Evolutionary conservation across 1,140 invertebrate genomes (phyloP), one percentile per base, ranked within the genome.

Genomic region (Heliconius nattereri): DNA sequence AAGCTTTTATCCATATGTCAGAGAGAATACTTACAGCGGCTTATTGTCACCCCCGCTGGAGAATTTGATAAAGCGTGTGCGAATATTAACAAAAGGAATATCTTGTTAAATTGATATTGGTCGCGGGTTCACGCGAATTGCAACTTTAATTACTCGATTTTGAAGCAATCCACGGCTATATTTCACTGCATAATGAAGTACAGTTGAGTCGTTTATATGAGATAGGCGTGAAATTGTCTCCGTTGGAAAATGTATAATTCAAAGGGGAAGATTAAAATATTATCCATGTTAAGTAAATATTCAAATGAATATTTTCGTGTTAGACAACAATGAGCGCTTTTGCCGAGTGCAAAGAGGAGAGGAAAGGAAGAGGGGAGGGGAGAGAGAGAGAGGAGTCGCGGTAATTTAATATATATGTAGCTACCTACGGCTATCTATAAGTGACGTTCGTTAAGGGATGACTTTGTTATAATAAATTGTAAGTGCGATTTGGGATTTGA

Each of bases 261-360:
- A 91, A 92, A 94, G 92, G 93, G 94, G 93, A 93, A 95, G 94
- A 95, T 95, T 95, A 95, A 95, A 95, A 95, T 95, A 95, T 95
- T 95, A 95, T 95, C 92, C 93, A 93, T 94, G 94, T 95, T 95
- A 95, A 94, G 94, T 95, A 95, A 95, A 95, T 95, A 95, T 95
- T 95, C 93, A 94, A 94, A 92, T 94, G 94, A 95, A 95, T 95
- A 95, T 95, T 94, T 95, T 94, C 93, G 92, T 94, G 92, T 94
- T 92, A 93, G 90, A 92, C 91, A 92, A 93, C 92, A 94, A 93
- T 93, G 87, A 88, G 84, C 80, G 81, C 81, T 85, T 7, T 35
- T 72, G 71, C 71, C 71, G 35, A 20, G 71, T 37, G 71, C 7
- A 19, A 75, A 71, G 77, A 82, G 85, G 85, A 88, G 84, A 85